Evolutionary conservation across 2,113 vertebrate species (phyloP), one percentile per base, ranked within the genome.

Genomic region (Hiodon alosoides): DNA sequence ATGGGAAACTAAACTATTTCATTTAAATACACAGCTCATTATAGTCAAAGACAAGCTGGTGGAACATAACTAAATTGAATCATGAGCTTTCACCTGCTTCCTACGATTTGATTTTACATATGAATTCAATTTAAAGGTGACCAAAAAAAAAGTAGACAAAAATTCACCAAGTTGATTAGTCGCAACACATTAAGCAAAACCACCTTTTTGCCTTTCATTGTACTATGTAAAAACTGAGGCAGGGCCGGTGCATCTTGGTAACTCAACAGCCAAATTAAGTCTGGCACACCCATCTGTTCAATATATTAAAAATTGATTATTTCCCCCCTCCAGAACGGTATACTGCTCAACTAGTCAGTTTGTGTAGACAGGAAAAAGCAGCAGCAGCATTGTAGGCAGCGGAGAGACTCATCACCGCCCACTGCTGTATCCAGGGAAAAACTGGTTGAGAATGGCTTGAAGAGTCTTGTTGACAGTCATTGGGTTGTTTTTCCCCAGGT

Each of bases 351-450:
- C 83, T 59, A 71, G 79, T 80, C 83, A 86, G 85, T 90, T 88
- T 80, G 79, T 84, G 17, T 14, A 5, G 52, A 72, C 72, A 10
- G 4, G 54, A 57, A 8, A 16, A 5, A 46, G 51, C 4, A 67
- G 65, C 73, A 75, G 73, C 64, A 57, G 76, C 78, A 60, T 7
- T 52, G 2, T 62, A 55, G 68, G 61, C 73, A 69, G 50, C 4
- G 66, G 51, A 57, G 68, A 72, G 73, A 53, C 76, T 74, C 77
- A 93, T 96, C 94, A 99, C 86, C 96, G 94, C 46, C 97, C 97
- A 0, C 82, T 96, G 91, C 93, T 96, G 16, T 99, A 99, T 60
- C 97, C 97, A 0, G 96, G 97, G 85, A 99, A 98, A 86, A 99
- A 92, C 89, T 95, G 95, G 80, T n/a, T 90, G 55, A 98, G 92